Evolutionary conservation across 2,113 vertebrate species (phyloP).

Genomic region (Neodontobutis hainanensis): DNA sequence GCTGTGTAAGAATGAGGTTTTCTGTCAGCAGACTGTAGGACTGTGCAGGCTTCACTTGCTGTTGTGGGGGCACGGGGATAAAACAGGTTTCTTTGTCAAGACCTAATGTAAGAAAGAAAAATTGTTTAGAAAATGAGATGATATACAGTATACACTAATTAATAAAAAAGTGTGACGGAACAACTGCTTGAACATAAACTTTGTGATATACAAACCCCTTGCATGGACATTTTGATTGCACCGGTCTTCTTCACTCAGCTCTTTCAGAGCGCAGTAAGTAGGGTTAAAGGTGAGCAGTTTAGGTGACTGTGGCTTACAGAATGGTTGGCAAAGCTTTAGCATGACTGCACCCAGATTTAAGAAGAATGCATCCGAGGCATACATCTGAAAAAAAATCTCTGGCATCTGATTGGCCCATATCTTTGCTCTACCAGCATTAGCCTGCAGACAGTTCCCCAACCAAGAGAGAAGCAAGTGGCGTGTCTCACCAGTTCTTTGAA

Average conservation of each 20-base stretch:
- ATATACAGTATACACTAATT: not conserved
- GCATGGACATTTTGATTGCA: conserved; percentile 90
- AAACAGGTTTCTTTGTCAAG: conserved; percentile 96
- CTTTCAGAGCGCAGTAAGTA: conserved; percentile 92
- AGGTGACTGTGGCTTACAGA: conserved; percentile 89
- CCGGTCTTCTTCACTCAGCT: conserved; percentile 92
- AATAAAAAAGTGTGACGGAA: too few relatives aligned
- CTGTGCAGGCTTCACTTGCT: conserved; percentile 83
- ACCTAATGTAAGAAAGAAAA: conserved; percentile 72
- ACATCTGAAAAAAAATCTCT: conserved; percentile 97
- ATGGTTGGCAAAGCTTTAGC: conserved; percentile 96
- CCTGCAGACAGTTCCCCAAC: conserved; percentile 94
- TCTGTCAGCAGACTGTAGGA: conserved; percentile 96
- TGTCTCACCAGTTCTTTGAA: conserved; percentile 91
- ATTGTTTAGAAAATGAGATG: not conserved
- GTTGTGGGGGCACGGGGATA: conserved; percentile 85
- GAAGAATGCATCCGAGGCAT: conserved; percentile 94
- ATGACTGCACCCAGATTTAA: conserved; percentile 93
- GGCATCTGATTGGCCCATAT: conserved; percentile 99
- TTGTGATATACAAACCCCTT: conserved; percentile 78
- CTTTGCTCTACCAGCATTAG: conserved; percentile 91
- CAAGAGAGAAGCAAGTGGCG: conserved; percentile 93
- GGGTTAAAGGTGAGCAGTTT: conserved; percentile 95
- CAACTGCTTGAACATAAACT: not conserved
- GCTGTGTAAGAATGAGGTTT: conserved; percentile 94